Percentiles rank a stretch among this genome's conserved stretches.
Evolutionary conservation across 2,888 invertebrate species (phyloP).

Genomic region (Choreutis nemorana): DNA sequence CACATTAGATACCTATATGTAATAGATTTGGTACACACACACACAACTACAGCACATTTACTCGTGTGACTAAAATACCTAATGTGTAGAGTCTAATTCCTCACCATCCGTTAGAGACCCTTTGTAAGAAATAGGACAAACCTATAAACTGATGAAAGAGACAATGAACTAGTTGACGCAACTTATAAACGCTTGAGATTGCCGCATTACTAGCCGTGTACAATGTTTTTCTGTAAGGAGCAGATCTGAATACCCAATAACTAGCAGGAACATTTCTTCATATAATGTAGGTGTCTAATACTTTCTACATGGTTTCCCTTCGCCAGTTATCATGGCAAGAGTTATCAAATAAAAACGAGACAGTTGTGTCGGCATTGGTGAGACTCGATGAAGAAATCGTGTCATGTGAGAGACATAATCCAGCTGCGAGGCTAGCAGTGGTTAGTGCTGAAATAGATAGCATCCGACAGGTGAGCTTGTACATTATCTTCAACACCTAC

Average conservation of each 20-base stretch:
- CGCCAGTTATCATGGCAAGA: conserved; percentile 18
- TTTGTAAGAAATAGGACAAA: too few relatives aligned
- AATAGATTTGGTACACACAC: too few relatives aligned
- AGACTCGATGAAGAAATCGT: conserved; percentile 43
- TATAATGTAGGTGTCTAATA: conserved; percentile 1
- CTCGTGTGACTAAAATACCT: too few relatives aligned
- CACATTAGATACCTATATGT: not conserved
- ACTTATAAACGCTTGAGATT: too few relatives aligned
- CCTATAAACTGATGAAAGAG: too few relatives aligned
- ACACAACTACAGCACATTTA: too few relatives aligned
- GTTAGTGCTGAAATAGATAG: conserved; percentile 41
- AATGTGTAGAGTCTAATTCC: too few relatives aligned
- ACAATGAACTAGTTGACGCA: too few relatives aligned
- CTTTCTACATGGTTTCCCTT: not conserved
- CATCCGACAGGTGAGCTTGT: conserved; percentile 38
- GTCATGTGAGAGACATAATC: conserved; percentile 32
- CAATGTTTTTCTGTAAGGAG: not conserved
- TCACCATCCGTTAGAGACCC: too few relatives aligned
- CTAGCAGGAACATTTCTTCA: too few relatives aligned
- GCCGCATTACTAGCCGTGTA: too few relatives aligned
- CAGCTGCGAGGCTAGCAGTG: conserved; percentile 40
- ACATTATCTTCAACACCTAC: too few relatives aligned
- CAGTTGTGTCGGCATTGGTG: conserved; percentile 37
- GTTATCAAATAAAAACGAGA: conserved; percentile 26
- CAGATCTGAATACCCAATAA: not conserved